Evolutionary conservation across 2,888 invertebrate genomes (phyloP).

Genomic region (Anagyrus pseudococci): DNA sequence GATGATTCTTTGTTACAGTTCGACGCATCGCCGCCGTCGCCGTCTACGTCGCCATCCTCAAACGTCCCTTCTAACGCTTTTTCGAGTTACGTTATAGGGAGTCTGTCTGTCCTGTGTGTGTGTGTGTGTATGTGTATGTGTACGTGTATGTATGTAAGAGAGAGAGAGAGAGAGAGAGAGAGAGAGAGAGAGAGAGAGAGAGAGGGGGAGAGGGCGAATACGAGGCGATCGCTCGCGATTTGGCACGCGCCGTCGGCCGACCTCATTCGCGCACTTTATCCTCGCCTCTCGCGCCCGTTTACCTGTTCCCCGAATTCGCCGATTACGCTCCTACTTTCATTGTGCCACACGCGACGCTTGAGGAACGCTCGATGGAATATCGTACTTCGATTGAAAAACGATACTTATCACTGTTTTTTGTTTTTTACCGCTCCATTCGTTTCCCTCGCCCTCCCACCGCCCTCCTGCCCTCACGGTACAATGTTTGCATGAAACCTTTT

Average conservation of each 20-base stretch:
- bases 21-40: constrained; percentile 42
- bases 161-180: too few relatives aligned
- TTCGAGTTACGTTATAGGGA: too few relatives aligned
- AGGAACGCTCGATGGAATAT: background rate
- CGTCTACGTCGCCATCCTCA: background rate
- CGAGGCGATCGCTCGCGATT: background rate
- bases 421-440: background rate
- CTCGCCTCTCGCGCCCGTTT: background rate
- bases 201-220: background rate
- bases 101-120: too few relatives aligned
- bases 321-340: background rate
- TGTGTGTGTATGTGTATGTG: too few relatives aligned
- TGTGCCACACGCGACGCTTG: background rate
- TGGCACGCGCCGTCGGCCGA: background rate
- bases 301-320: background rate
- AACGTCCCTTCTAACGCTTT: background rate
- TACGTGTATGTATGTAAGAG: too few relatives aligned
- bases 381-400: background rate
- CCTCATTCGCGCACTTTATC: background rate
- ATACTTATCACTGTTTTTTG: background rate
- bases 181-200: background rate
- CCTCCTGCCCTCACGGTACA: too few relatives aligned
- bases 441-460: background rate
- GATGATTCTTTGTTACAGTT: constrained; percentile 58
- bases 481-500: too few relatives aligned